Conservation (phyloP, 1,140 invertebrate species). For the Magallana gigas region DNA sequence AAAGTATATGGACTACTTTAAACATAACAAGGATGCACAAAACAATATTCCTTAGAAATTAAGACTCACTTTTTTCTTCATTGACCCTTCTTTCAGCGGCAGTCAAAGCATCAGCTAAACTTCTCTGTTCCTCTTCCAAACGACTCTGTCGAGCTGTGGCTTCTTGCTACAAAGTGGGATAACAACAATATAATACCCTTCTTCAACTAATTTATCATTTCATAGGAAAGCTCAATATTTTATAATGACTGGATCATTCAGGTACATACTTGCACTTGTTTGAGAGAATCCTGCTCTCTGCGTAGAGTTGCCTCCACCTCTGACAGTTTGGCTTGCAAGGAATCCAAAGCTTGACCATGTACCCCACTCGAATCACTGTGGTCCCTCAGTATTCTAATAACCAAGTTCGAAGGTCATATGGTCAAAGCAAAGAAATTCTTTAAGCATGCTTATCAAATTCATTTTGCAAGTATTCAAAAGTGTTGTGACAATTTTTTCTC, state of each 20-base stretch:
- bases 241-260: not conserved
- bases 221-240: no score
- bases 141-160: conserved; percentile 70
- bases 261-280: conserved; percentile 72
- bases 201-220: no score
- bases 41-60: not conserved
- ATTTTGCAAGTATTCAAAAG: no score
- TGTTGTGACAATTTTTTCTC: no score
- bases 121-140: conserved; percentile 77
- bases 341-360: conserved; percentile 80
- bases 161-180: conserved; percentile 72
- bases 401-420: not conserved
- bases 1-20: not conserved
- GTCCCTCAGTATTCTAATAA: conserved; percentile 78
- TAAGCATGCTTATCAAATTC: no score
- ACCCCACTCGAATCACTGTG: conserved; percentile 79
- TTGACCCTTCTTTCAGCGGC: conserved; percentile 83
- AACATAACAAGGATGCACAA: not conserved
- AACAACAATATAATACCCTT: not conserved
- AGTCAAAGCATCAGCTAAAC: conserved; percentile 75
- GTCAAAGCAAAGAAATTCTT: no score
- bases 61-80: conserved; percentile 83
- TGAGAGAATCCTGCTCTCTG: conserved; percentile 76
- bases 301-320: conserved; percentile 75
- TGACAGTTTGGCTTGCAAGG: conserved; percentile 76